These are phyloP conservation scores for Myiozetetes cayanensis DNA, from an alignment of 2,113 vertebrate genomes.

Conservation along the genomic window DNA sequence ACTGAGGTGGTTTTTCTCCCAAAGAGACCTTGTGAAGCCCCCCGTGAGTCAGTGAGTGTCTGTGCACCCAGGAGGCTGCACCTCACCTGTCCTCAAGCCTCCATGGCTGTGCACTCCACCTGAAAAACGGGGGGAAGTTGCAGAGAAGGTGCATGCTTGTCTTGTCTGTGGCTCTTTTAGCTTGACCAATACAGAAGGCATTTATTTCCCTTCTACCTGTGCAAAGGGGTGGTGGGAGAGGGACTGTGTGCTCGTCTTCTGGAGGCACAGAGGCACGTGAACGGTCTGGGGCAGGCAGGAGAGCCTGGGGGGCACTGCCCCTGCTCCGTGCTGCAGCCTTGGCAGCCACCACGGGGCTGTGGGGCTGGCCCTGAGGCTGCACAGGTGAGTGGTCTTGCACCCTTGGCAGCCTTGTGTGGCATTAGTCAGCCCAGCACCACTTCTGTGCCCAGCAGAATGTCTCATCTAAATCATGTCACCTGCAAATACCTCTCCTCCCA, in stretches of 20 bases:
- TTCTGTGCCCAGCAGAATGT: fast-evolving
- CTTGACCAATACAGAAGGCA: neutral
- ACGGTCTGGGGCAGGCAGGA: neutral
- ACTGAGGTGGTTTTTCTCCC: neutral
- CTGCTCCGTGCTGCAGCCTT: neutral
- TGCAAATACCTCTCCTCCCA: neutral
- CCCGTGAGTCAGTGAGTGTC: neutral
- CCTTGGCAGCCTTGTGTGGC: neutral
- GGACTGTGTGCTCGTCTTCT: neutral
- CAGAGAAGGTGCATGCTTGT: neutral
- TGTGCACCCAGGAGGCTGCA: neutral
- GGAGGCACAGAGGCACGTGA: neutral
- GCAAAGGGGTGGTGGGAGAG: neutral
- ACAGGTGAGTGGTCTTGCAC: neutral
- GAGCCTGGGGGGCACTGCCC: neutral
- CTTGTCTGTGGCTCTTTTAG: neutral
- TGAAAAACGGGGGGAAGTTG: neutral
- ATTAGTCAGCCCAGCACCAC: neutral
- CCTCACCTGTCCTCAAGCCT: neutral
- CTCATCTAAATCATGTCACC: neutral
- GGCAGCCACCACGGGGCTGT: neutral
- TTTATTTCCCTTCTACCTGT: neutral
- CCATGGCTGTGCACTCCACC: neutral
- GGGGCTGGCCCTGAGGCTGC: neutral
- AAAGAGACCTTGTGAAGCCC: neutral